These are phyloP conservation scores for Tachycineta bicolor DNA, from an alignment of 2,113 vertebrate genomes.

Conservation along the genomic window DNA sequence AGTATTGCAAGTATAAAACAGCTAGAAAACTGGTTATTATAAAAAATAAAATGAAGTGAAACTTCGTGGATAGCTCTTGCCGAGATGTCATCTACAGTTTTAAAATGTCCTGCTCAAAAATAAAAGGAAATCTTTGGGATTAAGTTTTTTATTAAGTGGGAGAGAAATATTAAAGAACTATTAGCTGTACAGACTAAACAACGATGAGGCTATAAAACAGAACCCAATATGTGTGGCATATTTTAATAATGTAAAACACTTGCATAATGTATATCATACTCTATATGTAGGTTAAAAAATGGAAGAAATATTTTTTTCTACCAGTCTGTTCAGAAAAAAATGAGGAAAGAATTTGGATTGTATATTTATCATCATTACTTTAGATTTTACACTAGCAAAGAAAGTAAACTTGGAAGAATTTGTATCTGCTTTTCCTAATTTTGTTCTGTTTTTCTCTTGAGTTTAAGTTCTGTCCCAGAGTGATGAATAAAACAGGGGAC, in stretches of 20 bases:
- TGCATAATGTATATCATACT: not conserved
- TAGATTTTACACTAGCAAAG: not conserved
- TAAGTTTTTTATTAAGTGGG: slow-evolving; percentile 44
- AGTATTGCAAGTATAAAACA: not conserved
- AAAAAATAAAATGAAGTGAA: not conserved
- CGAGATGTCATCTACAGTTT: not conserved
- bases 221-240: slow-evolving; percentile 30
- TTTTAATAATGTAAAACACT: slow-evolving; percentile 52
- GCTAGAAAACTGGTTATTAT: not conserved
- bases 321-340: not conserved
- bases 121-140: slow-evolving; percentile 32
- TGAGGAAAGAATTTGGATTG: not conserved
- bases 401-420: slow-evolving; percentile 37
- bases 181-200: slow-evolving; percentile 49
- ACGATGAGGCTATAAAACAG: slow-evolving; percentile 14
- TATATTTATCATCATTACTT: not conserved
- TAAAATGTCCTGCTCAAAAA: slow-evolving; percentile 17
- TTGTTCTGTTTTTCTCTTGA: slow-evolving; percentile 26
- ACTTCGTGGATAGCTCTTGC: not conserved
- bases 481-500: slow-evolving; percentile 15
- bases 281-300: not conserved
- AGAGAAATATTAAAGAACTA: slow-evolving; percentile 30
- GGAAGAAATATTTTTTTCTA: not conserved
- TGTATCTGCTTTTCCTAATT: slow-evolving; percentile 2
- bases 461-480: slow-evolving; percentile 35